Conservation (phyloP, 2,888 invertebrate genomes). For the Hypomecis punctinalis region DNA sequence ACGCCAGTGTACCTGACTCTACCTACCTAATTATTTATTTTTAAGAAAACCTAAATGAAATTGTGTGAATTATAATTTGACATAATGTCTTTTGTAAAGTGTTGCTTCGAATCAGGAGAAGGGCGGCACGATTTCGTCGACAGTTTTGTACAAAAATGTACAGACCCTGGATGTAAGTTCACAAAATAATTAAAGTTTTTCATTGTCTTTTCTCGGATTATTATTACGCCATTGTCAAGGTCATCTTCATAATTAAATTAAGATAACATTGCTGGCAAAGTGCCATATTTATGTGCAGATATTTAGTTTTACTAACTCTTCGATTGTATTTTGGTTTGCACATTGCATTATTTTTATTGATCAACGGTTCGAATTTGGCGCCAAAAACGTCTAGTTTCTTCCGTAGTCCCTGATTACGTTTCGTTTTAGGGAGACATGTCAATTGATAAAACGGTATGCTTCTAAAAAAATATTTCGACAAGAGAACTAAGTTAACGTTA, state of each 20-base stretch:
- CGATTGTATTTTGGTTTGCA: neutral
- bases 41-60: neutral
- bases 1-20: neutral
- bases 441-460: no score
- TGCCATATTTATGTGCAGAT: conserved; percentile 16
- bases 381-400: conserved; percentile 43
- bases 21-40: neutral
- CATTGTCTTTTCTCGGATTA: neutral
- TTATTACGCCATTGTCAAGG: conserved; percentile 22
- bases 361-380: conserved; percentile 56
- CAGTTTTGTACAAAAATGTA: conserved; percentile 91
- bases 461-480: no score
- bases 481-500: no score
- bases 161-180: conserved; percentile 92
- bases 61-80: conserved; percentile 23
- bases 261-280: conserved; percentile 24
- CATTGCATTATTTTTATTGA: conserved; percentile 47
- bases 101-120: conserved; percentile 92
- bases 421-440: neutral
- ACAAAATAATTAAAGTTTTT: neutral
- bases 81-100: conserved; percentile 89
- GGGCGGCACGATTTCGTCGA: conserved; percentile 90
- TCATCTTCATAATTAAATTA: conserved; percentile 44
- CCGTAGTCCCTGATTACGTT: conserved; percentile 31
- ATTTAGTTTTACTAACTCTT: conserved; percentile 7